Base-by-base conservation (phyloP, 2,113 vertebrate species). In the Ciconia stormi region DNA sequence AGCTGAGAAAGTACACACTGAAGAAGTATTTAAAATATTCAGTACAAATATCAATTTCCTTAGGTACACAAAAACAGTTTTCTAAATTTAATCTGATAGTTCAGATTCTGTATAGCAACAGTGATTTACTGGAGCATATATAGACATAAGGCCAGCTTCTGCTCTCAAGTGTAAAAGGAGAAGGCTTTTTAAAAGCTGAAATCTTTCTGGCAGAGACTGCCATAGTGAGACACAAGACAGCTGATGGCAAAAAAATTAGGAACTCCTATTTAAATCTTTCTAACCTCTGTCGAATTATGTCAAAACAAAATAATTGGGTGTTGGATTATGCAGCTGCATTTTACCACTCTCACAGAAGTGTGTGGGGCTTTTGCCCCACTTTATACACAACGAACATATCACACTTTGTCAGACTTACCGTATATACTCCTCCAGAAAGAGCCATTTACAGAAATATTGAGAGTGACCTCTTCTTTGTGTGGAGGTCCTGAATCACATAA, bases 401-500 rank as follows among this genome's bases (percentile, higher is more conserved):
- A 93, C 16, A 50, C 40, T 93, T 87, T 70, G 44, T 86, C 62
- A 96, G 40, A 25, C 65, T 96, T 95, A 74, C 82, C 7, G 10
- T 91, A 90, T 18, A 94, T 53, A 88, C 74, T 94, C 32, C 46
- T 80, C 56, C 47, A 96, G 78, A 97, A 98, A 97, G 77, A 95
- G 66, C 66, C 86, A 84, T 95, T 97, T 97, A 92, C 71, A 94
- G 95, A 97, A 98, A 96, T 97, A 98, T 98, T 97, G 95, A 96
- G 89, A 96, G 77, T 98, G 98, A 98, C 97, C 97, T 97, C 94
- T 96, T 91, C 93, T 97, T 97, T 97, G 95, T 97, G 76, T 87
- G 55, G 89, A 97, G 95, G 97, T 95, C 96, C 66, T 97, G 97
- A 98, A 98, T 98, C 97, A 97, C 92, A 97, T 96, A 98, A 98